Conservation (phyloP, 2,888 invertebrate species). For the Chrysolina oricalcia region DNA sequence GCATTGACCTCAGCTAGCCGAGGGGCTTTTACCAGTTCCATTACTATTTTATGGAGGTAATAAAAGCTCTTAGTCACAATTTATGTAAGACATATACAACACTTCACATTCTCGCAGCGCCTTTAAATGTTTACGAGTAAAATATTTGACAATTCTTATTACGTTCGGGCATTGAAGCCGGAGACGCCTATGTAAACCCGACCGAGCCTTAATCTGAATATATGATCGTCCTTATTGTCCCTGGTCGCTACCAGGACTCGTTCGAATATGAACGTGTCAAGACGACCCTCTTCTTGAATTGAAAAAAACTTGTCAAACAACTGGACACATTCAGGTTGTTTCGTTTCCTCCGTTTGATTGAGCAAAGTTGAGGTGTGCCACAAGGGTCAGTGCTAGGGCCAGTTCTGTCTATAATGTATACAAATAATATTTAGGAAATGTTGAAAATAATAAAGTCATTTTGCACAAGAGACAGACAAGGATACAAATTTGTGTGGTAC, state of each 20-base stretch:
- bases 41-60: conserved; percentile 50
- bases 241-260: conserved; percentile 59
- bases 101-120: conserved; percentile 65
- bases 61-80: conserved; percentile 70
- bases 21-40: conserved; percentile 32
- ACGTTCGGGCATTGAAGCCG: conserved; percentile 63
- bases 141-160: conserved; percentile 71
- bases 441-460: too few relatives aligned
- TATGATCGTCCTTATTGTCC: conserved; percentile 70
- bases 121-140: conserved; percentile 68
- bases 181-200: conserved; percentile 67
- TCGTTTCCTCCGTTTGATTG: too few relatives aligned
- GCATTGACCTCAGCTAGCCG: conserved; percentile 38
- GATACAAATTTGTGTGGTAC: too few relatives aligned
- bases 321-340: too few relatives aligned
- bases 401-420: too few relatives aligned
- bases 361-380: too few relatives aligned
- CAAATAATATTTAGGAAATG: too few relatives aligned
- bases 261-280: conserved; percentile 3
- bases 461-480: too few relatives aligned
- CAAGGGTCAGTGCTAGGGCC: too few relatives aligned
- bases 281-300: too few relatives aligned
- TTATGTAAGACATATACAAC: conserved; percentile 67
- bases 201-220: conserved; percentile 70
- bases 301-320: too few relatives aligned